Evolutionary conservation across 1,140 invertebrate genomes (phyloP), one percentile per base, ranked within the genome.

Genomic region (Dufourea novaeangliae): DNA sequence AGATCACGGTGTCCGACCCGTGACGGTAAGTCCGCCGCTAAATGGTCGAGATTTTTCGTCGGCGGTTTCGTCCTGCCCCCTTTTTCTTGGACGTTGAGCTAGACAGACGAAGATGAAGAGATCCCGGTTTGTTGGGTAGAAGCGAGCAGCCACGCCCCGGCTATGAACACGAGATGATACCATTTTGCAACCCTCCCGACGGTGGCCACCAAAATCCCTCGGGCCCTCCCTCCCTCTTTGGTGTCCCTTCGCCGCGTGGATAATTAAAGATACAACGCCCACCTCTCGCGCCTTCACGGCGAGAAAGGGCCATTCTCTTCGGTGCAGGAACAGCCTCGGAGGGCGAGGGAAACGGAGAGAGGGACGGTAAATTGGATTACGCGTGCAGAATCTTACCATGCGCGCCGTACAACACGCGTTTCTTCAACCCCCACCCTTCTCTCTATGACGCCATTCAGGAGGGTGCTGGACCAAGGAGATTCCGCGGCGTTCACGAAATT

Each of bases 251-350:
- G 78, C 63, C 67, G 39, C 78, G 78, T 54, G 80, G 88, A 90
- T 90, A 90, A 90, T 90, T 90, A 90, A 90, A 89, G 89, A 90
- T 88, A 90, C 89, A 89, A 90, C 88, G 81, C 83, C 83, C 82
- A 80, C 62, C 59, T 72, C 69, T 80, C 73, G 72, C 66, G 52
- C 32, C 75, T n/a, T n/a, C n/a, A 41, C 25, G 39, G 46, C 68
- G 52, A 61, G 50, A 74, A 61, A n/a, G n/a, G 61, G 39, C 44
- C 68, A 54, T 78, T 44, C 46, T 71, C 44, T n/a, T n/a, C 20
- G 46, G 1, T 72, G 46, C 34, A 57, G 37, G 22, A 71, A 44
- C 68, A n/a, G n/a, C 46, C 14, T 11, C 34, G n/a, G 2, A 2
- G 46, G 7, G 0, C 6, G 20, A 44, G 29, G 39, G 27, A 10